Evolutionary conservation across 2,113 vertebrate species (phyloP), one percentile per base, ranked within the genome.

Genomic region (Plotosus lineatus): DNA sequence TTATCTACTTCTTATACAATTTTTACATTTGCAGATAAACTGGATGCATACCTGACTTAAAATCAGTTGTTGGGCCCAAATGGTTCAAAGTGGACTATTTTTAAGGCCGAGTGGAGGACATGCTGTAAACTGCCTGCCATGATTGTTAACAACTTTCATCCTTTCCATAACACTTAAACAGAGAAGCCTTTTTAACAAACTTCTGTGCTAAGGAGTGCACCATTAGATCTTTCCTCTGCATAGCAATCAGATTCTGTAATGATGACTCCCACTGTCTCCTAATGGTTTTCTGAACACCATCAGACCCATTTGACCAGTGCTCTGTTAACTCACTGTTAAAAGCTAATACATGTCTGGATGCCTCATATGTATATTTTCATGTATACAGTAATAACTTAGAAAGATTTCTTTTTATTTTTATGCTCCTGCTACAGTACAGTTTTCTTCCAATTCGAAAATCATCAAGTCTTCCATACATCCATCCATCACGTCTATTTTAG

Each of bases 401-500:
- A 44, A 42, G 40, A 42, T 3, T 21, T 19, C 19, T 65, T 65
- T 40, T 65, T 21, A 69, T 69, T 46, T 68, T 69, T 69, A 69
- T 26, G 66, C 40, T 28, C 44, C 12, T 72, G 44, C 31, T 48
- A 72, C 14, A 48, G 14, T 72, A 48, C n/a, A 50, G 14, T 72
- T 21, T 33, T 7, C 26, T 4, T 31, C 1, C 7, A 19, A 50
- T 5, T 72, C 14, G 48, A 31, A 48, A 46, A 17, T 1, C 42
- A 48, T 19, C 26, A 12, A 48, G 28, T 15, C 14, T 17, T 28
- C 26, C 23, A 19, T 17, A 2, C 60, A 19, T 36, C 0, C 15
- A n/a, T 66, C 19, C 33, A 65, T 9, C 3, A 28, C 36, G 6
- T 79, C 19, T 79, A 36, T 65, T 71, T 79, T 40, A 75, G 21